Conservation (phyloP, 1,140 invertebrate species). For the Drosophila yakuba region DNA sequence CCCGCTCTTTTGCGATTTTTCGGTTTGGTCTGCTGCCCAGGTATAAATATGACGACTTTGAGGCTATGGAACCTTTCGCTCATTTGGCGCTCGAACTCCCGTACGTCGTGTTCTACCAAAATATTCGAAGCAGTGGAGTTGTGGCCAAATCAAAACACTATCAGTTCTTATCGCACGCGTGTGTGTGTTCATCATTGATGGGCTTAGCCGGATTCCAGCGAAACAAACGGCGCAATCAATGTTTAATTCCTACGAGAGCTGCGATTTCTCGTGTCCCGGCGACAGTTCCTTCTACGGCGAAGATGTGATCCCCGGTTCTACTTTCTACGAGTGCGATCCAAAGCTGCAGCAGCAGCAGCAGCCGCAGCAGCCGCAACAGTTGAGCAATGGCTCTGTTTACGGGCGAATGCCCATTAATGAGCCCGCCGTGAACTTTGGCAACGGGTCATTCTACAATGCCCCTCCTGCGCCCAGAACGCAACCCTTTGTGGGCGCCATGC, state of each 20-base stretch:
- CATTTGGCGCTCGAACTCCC: constrained; percentile 55
- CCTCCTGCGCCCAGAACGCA: not conserved
- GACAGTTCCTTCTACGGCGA: constrained; percentile 74
- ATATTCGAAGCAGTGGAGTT: constrained; percentile 7
- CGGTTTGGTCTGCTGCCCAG: not conserved
- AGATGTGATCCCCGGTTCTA: constrained; percentile 21
- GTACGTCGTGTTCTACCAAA: constrained; percentile 43
- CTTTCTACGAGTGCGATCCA: constrained; percentile 45
- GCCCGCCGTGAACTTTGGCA: constrained; percentile 67
- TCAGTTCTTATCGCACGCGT: constrained; percentile 27
- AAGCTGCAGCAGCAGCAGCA: constrained; percentile 37
- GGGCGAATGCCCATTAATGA: constrained; percentile 58
- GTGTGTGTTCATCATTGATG: constrained; percentile 32
- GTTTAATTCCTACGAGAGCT: constrained; percentile 73
- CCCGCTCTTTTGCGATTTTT: constrained; percentile 40
- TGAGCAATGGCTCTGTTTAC: constrained; percentile 39
- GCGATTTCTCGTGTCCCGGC: constrained; percentile 55
- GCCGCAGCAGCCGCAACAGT: constrained; percentile 5
- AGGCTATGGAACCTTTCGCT: constrained; percentile 68
- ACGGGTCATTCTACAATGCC: constrained; percentile 47
- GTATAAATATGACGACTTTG: constrained; percentile 73
- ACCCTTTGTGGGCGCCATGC: constrained; percentile 37
- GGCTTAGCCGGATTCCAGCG: constrained; percentile 45
- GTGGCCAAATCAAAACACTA: constrained; percentile 23
- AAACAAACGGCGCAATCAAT: constrained; percentile 39